phyloP scores from a whole-genome alignment of 2,797 vertebrate genomes.

The Luscinia megarhynchos region DNA sequence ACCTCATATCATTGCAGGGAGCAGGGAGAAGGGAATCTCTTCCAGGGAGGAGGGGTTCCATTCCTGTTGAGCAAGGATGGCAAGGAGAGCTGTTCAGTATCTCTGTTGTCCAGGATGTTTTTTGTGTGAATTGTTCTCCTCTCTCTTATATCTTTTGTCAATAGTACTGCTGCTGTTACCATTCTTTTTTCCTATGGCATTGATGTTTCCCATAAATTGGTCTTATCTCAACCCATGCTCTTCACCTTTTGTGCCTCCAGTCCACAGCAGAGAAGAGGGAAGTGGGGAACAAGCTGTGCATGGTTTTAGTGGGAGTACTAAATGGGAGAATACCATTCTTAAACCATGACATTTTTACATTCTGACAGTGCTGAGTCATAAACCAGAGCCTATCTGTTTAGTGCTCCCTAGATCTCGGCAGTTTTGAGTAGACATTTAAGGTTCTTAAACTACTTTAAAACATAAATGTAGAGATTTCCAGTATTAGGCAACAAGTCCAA shows the following conservation, averaged over 20 bases:
- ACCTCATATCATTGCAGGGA: not conserved
- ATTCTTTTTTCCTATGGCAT: not conserved
- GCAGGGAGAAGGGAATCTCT: not conserved
- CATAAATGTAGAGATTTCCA: not conserved
- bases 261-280: too few species aligned
- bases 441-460: not conserved
- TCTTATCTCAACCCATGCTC: not conserved
- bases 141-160: not conserved
- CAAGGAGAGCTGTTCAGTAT: not conserved
- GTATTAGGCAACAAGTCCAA: not conserved
- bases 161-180: not conserved
- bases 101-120: fast-evolving
- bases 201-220: not conserved
- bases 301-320: not conserved
- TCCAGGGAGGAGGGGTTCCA: fast-evolving
- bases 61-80: not conserved
- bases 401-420: not conserved
- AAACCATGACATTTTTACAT: not conserved
- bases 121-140: not conserved
- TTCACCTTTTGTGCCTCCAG: not conserved
- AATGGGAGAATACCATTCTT: not conserved
- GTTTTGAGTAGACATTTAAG: not conserved
- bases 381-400: not conserved
- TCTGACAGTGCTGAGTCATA: not conserved
- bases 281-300: not conserved